Conservation (phyloP, 2,113 vertebrate species). For the Chaetodon auriga region DNA sequence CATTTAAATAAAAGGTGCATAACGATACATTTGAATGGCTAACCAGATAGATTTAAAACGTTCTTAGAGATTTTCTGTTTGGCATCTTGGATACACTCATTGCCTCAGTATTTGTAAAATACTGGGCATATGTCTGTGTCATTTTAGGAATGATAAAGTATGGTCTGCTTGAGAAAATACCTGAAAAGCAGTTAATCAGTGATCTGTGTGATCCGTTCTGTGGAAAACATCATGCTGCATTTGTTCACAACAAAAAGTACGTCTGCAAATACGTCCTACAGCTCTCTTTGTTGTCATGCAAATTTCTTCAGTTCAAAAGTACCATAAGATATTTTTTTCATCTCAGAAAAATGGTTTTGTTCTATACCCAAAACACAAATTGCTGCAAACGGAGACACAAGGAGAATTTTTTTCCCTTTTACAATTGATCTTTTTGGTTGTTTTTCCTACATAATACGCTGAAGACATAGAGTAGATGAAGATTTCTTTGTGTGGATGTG, state of each 20-base stretch:
- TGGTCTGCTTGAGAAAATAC: not conserved
- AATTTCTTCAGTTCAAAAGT: not conserved
- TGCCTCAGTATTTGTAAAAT: not conserved
- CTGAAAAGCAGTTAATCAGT: not conserved
- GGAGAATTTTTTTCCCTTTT: not conserved
- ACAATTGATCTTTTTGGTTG: not conserved
- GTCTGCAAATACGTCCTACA: not conserved
- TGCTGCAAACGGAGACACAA: not conserved
- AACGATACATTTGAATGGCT: not conserved
- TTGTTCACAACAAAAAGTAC: not conserved
- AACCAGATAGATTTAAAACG: not conserved
- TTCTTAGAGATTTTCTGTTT: not conserved
- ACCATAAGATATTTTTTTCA: not conserved
- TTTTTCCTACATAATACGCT: not conserved
- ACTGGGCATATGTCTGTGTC: not conserved
- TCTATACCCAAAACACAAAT: slow-evolving; percentile 4
- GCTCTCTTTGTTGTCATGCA: not conserved
- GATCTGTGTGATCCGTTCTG: not conserved
- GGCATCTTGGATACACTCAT: not conserved
- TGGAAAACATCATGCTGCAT: not conserved
- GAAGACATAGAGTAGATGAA: not conserved
- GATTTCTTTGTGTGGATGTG: too few relatives aligned
- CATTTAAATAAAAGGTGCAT: not conserved
- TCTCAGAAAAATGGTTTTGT: not conserved
- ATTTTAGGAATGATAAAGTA: too few relatives aligned